Evolutionary conservation across 2,113 vertebrate species (phyloP), one percentile per base, ranked within the genome.

Genomic region (Cynoglossus semilaevis): DNA sequence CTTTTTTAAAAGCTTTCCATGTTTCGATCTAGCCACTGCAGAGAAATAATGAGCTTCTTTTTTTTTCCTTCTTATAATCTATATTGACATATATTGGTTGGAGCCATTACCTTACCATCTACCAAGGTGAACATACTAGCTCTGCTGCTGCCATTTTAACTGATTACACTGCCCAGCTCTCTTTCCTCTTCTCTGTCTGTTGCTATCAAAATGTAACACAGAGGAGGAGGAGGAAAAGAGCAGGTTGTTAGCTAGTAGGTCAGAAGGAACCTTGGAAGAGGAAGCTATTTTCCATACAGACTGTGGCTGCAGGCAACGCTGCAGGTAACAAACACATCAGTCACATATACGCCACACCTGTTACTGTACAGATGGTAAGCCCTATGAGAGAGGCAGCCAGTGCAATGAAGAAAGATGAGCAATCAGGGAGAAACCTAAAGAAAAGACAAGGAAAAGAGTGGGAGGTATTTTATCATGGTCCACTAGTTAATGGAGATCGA

Each of bases 281-380:
- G 70, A 46, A 58, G 69, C 65, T 48, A 53, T 41, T 68, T 66
- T 75, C 72, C 14, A 16, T 2, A 55, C 67, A 46, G 61, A 22
- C 45, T 52, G 55, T 61, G 72, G 77, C 81, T 80, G 56, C 77
- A 72, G 81, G 84, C 82, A 62, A 62, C 47, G 72, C 84, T 82
- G 81, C 83, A 87, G 83, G 85, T 87, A 84, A 82, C 83, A 79
- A 83, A 85, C 76, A 75, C 83, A 88, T 88, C 85, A 77, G 76
- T 85, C 86, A 86, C 77, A 63, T 42, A 58, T 74, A 58, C 80
- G 66, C 69, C 54, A 18, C 86, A 88, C 85, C 87, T 88, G 87
- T 80, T 87, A 83, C 74, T 58, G 70, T 74, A 74, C 84, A 87
- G 85, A 88, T 88, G 87, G 87, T 54, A 53, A 66, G 67, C 75